Base-by-base conservation (phyloP, 2,888 invertebrate genomes). In the Rhorus exstirpatorius region DNA sequence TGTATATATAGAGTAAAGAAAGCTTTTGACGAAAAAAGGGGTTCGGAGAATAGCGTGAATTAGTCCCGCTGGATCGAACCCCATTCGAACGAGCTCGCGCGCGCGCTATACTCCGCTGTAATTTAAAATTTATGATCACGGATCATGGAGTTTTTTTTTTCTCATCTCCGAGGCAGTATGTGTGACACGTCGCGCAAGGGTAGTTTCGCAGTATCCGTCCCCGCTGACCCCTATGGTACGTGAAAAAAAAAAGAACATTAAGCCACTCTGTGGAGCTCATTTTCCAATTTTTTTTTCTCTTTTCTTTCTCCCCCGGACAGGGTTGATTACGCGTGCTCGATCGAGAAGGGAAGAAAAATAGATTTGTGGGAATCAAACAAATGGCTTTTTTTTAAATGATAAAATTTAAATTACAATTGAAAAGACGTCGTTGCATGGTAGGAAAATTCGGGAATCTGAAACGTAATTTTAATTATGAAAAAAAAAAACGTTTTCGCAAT, bases 101-200 rank as follows among this genome's bases (percentile, higher is more conserved):
- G 81, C 12, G 38, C 85, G 85, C 85, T 84, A 83, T 80, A 81
- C 83, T 85, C n/a, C 81, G 79, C 74, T 83, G 85, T 85, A 86
- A 88, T 88, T 89, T 86, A 86, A 89, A 89, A 90, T 89, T 90
- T 90, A 90, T 86, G 89, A 87, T 80, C 83, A 58, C 65, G 44
- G 21, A 75, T 70, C 41, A n/a, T 35, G 63, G 26, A 77, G 53
- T 44, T 68, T 79, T 77, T 77, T 53, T 77, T 75, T 65, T 74
- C 17, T 26, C 35, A 4, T 38, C 21, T 46, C 12, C 55, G 44
- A 55, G 49, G 17, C 67, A 53, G 68, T 65, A 71, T 24, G 79
- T 49, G 70, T 19, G 44, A 61, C 65, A 68, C 44, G 26, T 74
- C 26, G 60, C 53, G 74, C 74, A 65, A 75, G 77, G 78, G 81